A percentile compares a stretch with the other conserved stretches of the same genome.
Evolutionary conservation across 2,113 vertebrate genomes (phyloP).

Genomic region (Paratilapia polleni): DNA sequence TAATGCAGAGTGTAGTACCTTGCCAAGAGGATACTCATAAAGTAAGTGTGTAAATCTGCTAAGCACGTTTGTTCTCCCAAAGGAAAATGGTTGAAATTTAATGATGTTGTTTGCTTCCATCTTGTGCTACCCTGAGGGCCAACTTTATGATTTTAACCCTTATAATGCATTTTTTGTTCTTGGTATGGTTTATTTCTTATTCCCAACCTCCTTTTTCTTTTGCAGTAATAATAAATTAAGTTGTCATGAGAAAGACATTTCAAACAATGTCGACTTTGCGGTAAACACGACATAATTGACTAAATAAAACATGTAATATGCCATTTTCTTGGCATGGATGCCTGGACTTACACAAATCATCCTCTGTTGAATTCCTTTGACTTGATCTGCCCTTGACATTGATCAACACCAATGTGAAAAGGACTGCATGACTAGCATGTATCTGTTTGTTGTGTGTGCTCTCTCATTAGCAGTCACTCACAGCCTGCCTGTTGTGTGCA

Average conservation of each 20-base stretch:
- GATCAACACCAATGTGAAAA: not conserved
- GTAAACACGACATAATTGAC: not conserved
- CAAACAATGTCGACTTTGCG: not conserved
- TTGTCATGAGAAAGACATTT: not conserved
- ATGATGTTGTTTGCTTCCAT: conserved; percentile 15
- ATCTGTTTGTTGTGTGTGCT: conserved; percentile 34
- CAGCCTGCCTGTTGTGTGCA: conserved; percentile 82
- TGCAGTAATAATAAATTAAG: not conserved
- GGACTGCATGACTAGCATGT: not conserved
- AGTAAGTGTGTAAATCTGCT: not conserved
- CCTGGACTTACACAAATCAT: not conserved
- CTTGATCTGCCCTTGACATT: conserved; percentile 3
- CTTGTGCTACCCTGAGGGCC: not conserved
- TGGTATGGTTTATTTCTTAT: not conserved
- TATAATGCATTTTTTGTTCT: not conserved
- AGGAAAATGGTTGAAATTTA: not conserved
- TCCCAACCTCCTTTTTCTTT: not conserved
- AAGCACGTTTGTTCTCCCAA: not conserved
- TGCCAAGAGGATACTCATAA: conserved; percentile 7
- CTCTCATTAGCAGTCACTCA: conserved; percentile 76
- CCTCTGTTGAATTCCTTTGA: not conserved
- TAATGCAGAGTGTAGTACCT: not conserved
- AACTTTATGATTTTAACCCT: not conserved
- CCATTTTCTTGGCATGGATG: conserved; percentile 21
- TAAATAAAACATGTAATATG: not conserved